These are phyloP conservation scores for Nannoperca obscura DNA, from an alignment of 2,797 vertebrate genomes.

Conservation along the genomic window DNA sequence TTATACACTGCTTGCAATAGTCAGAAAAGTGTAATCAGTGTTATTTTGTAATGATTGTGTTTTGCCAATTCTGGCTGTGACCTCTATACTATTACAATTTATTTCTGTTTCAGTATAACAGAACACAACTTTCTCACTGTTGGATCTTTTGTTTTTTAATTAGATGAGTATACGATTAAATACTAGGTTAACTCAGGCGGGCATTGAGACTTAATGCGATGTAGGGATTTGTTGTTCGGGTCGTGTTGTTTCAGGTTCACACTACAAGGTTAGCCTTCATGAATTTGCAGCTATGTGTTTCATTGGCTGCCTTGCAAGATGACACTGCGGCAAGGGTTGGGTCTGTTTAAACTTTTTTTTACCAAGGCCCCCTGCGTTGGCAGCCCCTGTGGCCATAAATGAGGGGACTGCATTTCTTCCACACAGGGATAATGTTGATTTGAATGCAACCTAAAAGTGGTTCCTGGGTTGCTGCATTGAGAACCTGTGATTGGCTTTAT, in stretches of 20 bases:
- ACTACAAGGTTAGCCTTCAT: background rate
- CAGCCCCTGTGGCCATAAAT: constrained; percentile 20
- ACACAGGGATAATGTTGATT: constrained; percentile 6
- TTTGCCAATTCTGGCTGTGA: background rate
- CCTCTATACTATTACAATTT: background rate
- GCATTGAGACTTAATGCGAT: too few species aligned
- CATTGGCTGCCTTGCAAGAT: background rate
- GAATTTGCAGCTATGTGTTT: background rate
- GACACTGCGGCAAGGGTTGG: background rate
- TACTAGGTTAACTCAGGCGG: background rate
- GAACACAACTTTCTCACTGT: background rate
- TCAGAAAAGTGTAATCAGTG: background rate
- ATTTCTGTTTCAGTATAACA: background rate
- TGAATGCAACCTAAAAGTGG: constrained; percentile 7
- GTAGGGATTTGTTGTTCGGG: too few species aligned
- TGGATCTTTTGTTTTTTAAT: background rate
- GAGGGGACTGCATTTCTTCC: constrained; percentile 8
- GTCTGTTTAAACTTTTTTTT: background rate
- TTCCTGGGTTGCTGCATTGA: background rate
- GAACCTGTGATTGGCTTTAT: constrained; percentile 18
- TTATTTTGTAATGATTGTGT: background rate
- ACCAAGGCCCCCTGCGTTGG: background rate
- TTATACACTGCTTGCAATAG: too few species aligned
- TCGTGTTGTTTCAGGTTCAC: background rate
- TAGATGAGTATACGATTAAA: background rate